A percentile compares a stretch with the other conserved stretches of the same genome.
Conservation (phyloP, 2,888 invertebrate genomes). For the Artemia sinica region DNA sequence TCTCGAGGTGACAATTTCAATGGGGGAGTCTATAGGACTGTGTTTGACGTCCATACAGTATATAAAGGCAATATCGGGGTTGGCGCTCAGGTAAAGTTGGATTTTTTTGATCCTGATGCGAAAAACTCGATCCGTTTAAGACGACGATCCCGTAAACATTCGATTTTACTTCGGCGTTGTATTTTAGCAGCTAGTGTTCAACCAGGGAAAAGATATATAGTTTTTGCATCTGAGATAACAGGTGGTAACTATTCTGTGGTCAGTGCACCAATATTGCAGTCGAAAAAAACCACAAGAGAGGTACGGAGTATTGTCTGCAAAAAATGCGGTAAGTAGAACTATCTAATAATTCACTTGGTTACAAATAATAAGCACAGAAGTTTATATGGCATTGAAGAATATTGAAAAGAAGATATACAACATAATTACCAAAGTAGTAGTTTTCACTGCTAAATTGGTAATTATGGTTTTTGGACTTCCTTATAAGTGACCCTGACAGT, state of each 20-base stretch:
- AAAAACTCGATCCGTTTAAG: constrained; percentile 7
- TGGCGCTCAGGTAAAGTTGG: constrained; percentile 35
- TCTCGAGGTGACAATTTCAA: constrained; percentile 42
- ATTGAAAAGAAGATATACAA: too few species aligned
- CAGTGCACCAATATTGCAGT: constrained; percentile 20
- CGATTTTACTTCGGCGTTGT: constrained; percentile 17
- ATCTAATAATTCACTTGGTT: background rate
- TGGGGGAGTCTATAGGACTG: constrained; percentile 43
- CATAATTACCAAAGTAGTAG: too few species aligned
- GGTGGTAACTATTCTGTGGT: constrained; percentile 21
- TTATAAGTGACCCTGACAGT: too few species aligned
- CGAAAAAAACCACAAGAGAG: constrained; percentile 20
- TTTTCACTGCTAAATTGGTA: too few species aligned
- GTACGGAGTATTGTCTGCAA: constrained; percentile 20
- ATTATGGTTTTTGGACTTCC: too few species aligned
- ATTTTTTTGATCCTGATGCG: constrained; percentile 30
- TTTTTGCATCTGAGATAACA: constrained; percentile 20
- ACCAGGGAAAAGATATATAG: constrained; percentile 19
- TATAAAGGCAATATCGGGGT: constrained; percentile 35
- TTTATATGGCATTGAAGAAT: too few species aligned
- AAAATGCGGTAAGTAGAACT: constrained; percentile 21
- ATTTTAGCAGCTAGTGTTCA: constrained; percentile 21
- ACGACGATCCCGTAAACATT: constrained; percentile 14
- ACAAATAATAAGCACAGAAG: too few species aligned
- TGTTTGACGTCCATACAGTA: constrained; percentile 45